Conservation (phyloP, 2,888 invertebrate genomes). For the Oasisia sp. region DNA sequence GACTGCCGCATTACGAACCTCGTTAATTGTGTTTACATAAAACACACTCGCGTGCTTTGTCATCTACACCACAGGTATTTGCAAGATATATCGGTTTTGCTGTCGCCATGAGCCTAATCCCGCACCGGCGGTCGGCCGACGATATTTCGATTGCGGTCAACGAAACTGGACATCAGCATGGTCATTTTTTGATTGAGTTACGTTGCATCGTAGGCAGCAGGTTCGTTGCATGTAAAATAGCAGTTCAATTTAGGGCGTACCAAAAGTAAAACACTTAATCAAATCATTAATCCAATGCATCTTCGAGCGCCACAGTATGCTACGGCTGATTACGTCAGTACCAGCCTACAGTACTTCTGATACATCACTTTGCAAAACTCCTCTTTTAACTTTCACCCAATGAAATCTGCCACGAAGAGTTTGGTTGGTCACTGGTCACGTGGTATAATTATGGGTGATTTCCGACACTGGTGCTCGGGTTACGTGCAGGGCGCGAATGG, state of each 20-base stretch:
- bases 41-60: background rate
- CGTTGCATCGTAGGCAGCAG: background rate
- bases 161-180: background rate
- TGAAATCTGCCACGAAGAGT: too few species aligned
- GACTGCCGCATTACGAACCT: background rate
- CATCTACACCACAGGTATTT: background rate
- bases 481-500: too few species aligned
- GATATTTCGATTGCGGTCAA: background rate
- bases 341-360: too few species aligned
- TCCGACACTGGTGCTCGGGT: too few species aligned
- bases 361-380: too few species aligned
- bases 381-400: too few species aligned
- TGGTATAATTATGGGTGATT: too few species aligned
- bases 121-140: too few species aligned
- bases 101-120: background rate
- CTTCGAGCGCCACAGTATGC: too few species aligned
- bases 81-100: background rate
- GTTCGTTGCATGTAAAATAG: background rate
- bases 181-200: background rate
- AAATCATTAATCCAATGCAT: too few species aligned
- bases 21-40: background rate
- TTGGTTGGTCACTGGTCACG: too few species aligned
- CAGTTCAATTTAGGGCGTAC: background rate
- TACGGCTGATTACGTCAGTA: too few species aligned
- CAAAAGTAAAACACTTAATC: background rate